Evolutionary conservation across 2,113 vertebrate species (phyloP), one percentile per base, ranked within the genome.

Genomic region (Chelonoidis abingdonii): DNA sequence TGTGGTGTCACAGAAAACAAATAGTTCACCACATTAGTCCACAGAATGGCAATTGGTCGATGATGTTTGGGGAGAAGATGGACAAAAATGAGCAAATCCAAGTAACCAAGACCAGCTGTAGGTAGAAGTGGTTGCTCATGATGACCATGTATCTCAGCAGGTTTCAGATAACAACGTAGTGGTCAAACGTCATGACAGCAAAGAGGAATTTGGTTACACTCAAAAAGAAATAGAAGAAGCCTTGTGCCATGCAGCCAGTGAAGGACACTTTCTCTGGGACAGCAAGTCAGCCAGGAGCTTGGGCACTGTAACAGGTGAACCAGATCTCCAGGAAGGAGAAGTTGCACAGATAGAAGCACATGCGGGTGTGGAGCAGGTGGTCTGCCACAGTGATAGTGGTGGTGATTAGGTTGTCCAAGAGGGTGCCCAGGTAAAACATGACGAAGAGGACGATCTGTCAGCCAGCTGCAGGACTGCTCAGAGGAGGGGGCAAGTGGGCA

Each of bases 181-280:
- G 29, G 25, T 97, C 94, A 92, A 94, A 96, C 83, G 94, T 93
- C 95, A 95, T 97, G 84, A 94, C 50, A 79, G 94, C 89, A 22
- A 97, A 80, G 16, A 95, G 92, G 11, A 94, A n/a, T 17, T 35
- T 5, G 16, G 62, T 62, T 31, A n/a, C 62, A 65, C 31, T 31
- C 62, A 65, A 3, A 16, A 62, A 35, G 62, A 65, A 65, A 35
- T n/a, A n/a, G 62, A 35, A 7, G 31, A 35, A 35, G 62, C 62
- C 27, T 7, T 35, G 62, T 65, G 62, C 12, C 62, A 35, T 65
- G 62, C 62, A 31, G 27, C 25, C 54, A 56, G 59, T 22, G 62
- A 65, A 65, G 14, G 27, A 65, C 13, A 7, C 62, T 65, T 65
- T 7, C 62, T 65, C 29, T n/a, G 6, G 62, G 14, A n/a, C 29